These are phyloP conservation scores for Panagrolaimus sp. DNA, from an alignment of 1,140 invertebrate genomes.

Conservation along the genomic window DNA sequence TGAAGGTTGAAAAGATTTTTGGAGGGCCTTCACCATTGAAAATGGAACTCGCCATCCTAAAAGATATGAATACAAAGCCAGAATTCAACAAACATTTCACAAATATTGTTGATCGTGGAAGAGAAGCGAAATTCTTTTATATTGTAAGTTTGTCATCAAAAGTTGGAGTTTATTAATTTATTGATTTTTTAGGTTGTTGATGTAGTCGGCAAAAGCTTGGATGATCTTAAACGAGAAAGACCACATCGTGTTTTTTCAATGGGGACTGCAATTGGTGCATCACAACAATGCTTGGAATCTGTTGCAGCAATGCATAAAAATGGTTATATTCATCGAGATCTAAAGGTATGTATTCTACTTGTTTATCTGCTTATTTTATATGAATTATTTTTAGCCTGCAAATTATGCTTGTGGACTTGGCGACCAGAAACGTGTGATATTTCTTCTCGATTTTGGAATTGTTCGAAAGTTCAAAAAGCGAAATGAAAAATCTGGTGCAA, in stretches of 20 bases:
- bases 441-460: slow-evolving; percentile 26
- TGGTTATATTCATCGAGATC: slow-evolving; percentile 41
- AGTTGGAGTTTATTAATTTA: not conserved
- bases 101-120: slow-evolving; percentile 23
- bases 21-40: slow-evolving; percentile 24
- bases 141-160: slow-evolving; percentile 19
- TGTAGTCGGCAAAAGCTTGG: slow-evolving; percentile 44
- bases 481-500: slow-evolving; percentile 8
- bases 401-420: slow-evolving; percentile 37
- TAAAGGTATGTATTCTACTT: too few species aligned
- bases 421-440: slow-evolving; percentile 20
- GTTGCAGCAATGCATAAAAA: slow-evolving; percentile 39
- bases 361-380: too few species aligned
- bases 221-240: slow-evolving; percentile 32
- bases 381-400: too few species aligned
- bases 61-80: slow-evolving; percentile 10
- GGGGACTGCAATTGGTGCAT: slow-evolving; percentile 33
- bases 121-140: slow-evolving; percentile 23
- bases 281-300: slow-evolving; percentile 43
- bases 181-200: slow-evolving; percentile 31
- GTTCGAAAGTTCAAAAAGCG: too few species aligned
- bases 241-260: slow-evolving; percentile 35
- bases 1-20: slow-evolving; percentile 29
- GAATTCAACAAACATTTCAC: slow-evolving; percentile 22
- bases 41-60: slow-evolving; percentile 23